phyloP scores from a whole-genome alignment of 2,888 invertebrate species.

The Pristionchus fissidentatus region DNA sequence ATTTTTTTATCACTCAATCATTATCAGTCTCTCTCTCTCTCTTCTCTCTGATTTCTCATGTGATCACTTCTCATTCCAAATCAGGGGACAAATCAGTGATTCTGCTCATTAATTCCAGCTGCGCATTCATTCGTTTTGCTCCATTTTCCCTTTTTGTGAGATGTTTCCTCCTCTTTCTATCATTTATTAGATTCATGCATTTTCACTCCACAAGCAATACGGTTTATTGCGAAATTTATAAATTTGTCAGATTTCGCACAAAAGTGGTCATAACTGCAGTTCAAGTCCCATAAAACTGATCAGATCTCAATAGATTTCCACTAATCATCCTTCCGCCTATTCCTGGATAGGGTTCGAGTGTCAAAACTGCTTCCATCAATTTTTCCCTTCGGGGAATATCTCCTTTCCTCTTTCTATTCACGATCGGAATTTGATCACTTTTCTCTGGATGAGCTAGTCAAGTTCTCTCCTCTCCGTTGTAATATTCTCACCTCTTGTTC shows the following conservation, averaged over 20 bases:
- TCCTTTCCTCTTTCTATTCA: not conserved
- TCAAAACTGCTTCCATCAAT: no score
- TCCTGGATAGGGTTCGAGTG: no score
- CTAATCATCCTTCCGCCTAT: no score
- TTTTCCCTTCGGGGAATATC: no score
- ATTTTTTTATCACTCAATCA: not conserved
- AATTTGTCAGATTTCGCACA: no score
- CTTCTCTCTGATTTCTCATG: slow-evolving; percentile 6
- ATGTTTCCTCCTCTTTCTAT: not conserved
- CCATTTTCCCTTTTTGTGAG: not conserved
- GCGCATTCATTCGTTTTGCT: no score
- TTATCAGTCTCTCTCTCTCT: slow-evolving; percentile 10
- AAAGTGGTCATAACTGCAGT: no score
- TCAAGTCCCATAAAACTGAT: no score
- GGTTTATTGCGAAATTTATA: no score
- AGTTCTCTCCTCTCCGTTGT: not conserved
- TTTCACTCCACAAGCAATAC: not conserved
- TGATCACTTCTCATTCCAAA: not conserved
- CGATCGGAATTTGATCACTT: not conserved
- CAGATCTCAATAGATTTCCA: no score
- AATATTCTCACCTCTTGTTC: not conserved
- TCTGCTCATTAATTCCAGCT: no score
- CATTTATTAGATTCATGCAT: not conserved
- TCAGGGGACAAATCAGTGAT: no score
- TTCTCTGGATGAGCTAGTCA: not conserved